phyloP scores from a whole-genome alignment of 2,113 vertebrate species.

The Guaruba guarouba region DNA sequence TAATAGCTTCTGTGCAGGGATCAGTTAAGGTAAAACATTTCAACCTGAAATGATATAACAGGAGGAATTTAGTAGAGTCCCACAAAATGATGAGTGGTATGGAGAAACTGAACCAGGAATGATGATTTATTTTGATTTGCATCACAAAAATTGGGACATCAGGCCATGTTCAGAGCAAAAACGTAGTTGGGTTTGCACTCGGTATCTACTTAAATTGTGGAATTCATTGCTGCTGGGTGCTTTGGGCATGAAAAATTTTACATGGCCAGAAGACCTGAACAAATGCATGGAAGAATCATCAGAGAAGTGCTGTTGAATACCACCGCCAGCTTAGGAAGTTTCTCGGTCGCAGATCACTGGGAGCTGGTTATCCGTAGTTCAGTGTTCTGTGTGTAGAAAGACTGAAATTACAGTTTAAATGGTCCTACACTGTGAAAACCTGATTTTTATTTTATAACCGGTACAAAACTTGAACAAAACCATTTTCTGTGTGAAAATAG shows the following conservation, averaged over 20 bases:
- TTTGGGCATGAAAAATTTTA: background rate
- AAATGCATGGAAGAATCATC: background rate
- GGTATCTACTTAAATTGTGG: background rate
- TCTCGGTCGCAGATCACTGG: fast-evolving
- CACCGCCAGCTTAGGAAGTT: background rate
- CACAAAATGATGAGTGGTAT: background rate
- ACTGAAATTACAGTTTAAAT: background rate
- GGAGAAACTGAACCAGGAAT: background rate
- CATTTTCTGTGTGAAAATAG: background rate
- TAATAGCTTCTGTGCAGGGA: background rate
- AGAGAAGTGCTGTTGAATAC: background rate
- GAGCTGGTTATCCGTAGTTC: background rate
- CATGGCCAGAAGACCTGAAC: background rate
- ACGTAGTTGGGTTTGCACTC: background rate
- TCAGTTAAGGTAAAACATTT: background rate
- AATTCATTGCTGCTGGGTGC: background rate
- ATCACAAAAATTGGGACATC: background rate
- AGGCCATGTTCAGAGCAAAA: background rate
- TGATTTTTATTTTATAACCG: background rate
- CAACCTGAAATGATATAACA: background rate
- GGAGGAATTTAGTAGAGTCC: background rate
- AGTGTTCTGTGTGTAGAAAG: background rate
- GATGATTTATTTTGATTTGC: background rate
- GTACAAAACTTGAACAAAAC: background rate
- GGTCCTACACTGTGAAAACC: background rate